phyloP scores from a whole-genome alignment of 2,888 invertebrate genomes.

The Drosophila crucigera region DNA sequence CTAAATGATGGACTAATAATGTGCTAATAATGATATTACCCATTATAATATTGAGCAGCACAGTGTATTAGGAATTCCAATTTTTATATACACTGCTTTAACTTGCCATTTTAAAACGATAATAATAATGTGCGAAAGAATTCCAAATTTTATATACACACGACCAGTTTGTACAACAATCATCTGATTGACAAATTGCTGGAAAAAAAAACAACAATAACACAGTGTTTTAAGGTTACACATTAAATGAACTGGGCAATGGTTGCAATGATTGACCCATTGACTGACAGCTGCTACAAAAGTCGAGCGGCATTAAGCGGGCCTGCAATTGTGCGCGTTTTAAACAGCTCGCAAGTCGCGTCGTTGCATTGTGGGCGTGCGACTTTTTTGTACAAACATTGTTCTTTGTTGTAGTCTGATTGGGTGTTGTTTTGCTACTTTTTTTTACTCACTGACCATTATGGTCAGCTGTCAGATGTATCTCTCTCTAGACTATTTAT shows the following conservation, averaged over 20 bases:
- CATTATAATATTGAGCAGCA: neutral
- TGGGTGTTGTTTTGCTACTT: conserved; percentile 27
- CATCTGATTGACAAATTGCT: conserved; percentile 73
- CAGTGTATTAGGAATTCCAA: neutral
- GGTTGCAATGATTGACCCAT: conserved; percentile 56
- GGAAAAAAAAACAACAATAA: conserved; percentile 18
- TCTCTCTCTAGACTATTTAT: conserved; percentile 20
- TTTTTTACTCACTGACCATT: conserved; percentile 51
- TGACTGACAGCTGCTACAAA: conserved; percentile 56
- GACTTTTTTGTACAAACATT: conserved; percentile 40
- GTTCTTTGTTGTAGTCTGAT: conserved; percentile 37
- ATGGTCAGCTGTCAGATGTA: conserved; percentile 58
- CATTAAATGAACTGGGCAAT: conserved; percentile 33
- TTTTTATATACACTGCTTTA: neutral
- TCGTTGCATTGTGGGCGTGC: conserved; percentile 44
- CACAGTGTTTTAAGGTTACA: conserved; percentile 60
- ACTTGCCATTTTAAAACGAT: neutral
- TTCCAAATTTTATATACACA: conserved; percentile 22
- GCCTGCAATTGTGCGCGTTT: conserved; percentile 40
- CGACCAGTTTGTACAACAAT: conserved; percentile 18
- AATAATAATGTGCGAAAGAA: neutral
- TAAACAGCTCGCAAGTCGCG: conserved; percentile 45
- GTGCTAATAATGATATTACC: neutral
- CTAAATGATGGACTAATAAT: neutral
- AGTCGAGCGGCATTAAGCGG: conserved; percentile 14